Evolutionary conservation across 2,113 vertebrate species (phyloP).

Genomic region (Salvelinus sp.): DNA sequence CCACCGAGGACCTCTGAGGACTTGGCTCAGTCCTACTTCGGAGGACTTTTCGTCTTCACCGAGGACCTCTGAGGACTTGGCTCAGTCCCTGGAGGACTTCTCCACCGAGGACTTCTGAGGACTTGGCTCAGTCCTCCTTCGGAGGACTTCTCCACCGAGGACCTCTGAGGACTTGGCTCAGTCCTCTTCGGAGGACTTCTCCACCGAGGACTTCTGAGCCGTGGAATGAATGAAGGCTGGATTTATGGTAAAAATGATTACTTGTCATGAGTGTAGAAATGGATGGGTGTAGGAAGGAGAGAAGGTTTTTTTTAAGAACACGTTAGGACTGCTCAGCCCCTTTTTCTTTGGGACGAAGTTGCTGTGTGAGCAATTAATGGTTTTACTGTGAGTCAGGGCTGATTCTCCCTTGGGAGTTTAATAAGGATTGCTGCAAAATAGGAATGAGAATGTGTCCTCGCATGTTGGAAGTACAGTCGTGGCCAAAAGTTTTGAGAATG

Average conservation of each 20-base stretch:
- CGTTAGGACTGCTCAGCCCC: slow-evolving; percentile 63
- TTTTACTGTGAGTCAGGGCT: slow-evolving; percentile 55
- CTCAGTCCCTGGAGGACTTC: no score
- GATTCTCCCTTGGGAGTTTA: slow-evolving; percentile 55
- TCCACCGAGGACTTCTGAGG: slow-evolving; percentile 56
- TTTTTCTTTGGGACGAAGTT: slow-evolving; percentile 67
- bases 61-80: slow-evolving; percentile 54
- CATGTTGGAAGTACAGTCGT: no score
- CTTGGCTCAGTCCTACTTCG: no score
- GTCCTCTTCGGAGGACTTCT: no score
- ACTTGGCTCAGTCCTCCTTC: no score
- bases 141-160: no score
- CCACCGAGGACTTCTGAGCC: slow-evolving; percentile 58
- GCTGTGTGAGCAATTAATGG: slow-evolving; percentile 69
- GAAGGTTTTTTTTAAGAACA: slow-evolving; percentile 56
- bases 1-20: slow-evolving; percentile 54
- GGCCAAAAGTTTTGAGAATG: no score
- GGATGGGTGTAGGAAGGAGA: slow-evolving; percentile 55
- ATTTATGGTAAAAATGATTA: slow-evolving; percentile 75
- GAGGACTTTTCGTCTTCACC: no score
- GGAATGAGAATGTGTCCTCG: slow-evolving; percentile 29
- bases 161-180: no score
- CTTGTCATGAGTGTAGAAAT: slow-evolving; percentile 74
- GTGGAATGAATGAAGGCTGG: slow-evolving; percentile 67
- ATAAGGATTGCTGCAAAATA: slow-evolving; percentile 64